Percentiles rank a stretch among this genome's conserved stretches.
phyloP scores from a whole-genome alignment of 92 coral and sea anemone genomes.

The Plumapathes pennacea region DNA sequence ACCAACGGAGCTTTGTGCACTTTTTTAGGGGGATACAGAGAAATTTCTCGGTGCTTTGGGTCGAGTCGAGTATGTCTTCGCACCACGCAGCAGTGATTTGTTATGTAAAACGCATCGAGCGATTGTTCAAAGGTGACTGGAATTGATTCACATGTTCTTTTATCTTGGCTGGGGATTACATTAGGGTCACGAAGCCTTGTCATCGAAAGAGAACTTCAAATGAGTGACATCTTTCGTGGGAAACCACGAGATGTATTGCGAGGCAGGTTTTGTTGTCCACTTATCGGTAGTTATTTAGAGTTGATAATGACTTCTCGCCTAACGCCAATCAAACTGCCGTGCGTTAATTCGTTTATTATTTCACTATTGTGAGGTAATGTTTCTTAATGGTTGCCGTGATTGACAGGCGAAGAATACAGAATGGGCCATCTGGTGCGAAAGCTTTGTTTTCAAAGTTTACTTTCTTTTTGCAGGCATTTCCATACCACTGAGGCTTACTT shows the following conservation, averaged over 20 bases:
- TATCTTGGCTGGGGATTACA: neutral
- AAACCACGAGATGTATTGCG: constrained; percentile 57
- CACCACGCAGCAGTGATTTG: neutral
- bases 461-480: constrained; percentile 90
- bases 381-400: constrained; percentile 93
- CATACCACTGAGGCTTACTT: constrained; percentile 81
- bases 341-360: constrained; percentile 97
- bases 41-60: too few species aligned
- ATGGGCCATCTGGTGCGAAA: constrained; percentile 93
- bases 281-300: constrained; percentile 79
- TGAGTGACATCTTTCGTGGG: constrained; percentile 71
- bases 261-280: constrained; percentile 63
- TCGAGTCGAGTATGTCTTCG: too few species aligned
- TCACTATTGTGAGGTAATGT: constrained; percentile 92
- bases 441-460: constrained; percentile 78
- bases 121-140: constrained; percentile 3
- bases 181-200: neutral
- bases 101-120: neutral
- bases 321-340: constrained; percentile 87
- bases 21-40: too few species aligned
- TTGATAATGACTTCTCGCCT: constrained; percentile 87
- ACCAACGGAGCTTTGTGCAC: too few species aligned
- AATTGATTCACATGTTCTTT: constrained; percentile 7
- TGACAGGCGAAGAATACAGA: constrained; percentile 84
- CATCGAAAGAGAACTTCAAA: constrained; percentile 20